Percentiles rank a stretch among this genome's conserved stretches.
These are phyloP conservation scores for Sarcophaga caerulescens DNA, from an alignment of 2,888 invertebrate species.

Conservation along the genomic window DNA sequence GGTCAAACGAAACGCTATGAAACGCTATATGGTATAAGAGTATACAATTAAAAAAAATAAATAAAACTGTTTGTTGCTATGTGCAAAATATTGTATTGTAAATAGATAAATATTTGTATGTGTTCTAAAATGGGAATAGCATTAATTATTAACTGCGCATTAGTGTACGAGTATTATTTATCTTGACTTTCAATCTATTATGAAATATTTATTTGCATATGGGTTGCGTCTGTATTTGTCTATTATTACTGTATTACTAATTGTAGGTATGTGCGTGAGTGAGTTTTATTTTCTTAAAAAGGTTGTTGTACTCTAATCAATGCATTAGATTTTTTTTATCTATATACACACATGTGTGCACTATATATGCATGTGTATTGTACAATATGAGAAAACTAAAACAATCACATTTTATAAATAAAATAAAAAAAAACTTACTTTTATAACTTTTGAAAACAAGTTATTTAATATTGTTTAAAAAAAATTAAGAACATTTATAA, in stretches of 20 bases:
- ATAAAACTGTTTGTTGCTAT: conserved; percentile 3
- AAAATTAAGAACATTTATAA: too few relatives aligned
- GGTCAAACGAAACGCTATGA: too few relatives aligned
- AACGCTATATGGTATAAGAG: too few relatives aligned
- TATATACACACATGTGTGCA: neutral
- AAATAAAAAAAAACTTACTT: too few relatives aligned
- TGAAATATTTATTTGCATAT: conserved; percentile 37
- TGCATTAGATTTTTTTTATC: conserved; percentile 35
- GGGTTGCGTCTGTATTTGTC: conserved; percentile 16
- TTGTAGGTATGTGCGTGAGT: neutral
- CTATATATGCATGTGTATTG: conserved; percentile 15
- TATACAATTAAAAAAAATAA: too few relatives aligned
- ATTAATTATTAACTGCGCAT: conserved; percentile 20
- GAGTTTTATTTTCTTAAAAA: conserved; percentile 40
- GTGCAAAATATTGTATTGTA: neutral
- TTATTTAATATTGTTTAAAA: too few relatives aligned
- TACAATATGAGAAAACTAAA: neutral
- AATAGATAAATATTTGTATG: neutral
- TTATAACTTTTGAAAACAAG: too few relatives aligned
- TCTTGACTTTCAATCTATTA: conserved; percentile 47
- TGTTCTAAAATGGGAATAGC: neutral
- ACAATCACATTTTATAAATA: neutral
- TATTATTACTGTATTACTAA: neutral
- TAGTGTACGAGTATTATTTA: conserved; percentile 8
- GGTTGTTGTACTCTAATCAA: conserved; percentile 64